Conservation (phyloP, 2,113 vertebrate genomes). For the Thalassarche chlororhynchos region DNA sequence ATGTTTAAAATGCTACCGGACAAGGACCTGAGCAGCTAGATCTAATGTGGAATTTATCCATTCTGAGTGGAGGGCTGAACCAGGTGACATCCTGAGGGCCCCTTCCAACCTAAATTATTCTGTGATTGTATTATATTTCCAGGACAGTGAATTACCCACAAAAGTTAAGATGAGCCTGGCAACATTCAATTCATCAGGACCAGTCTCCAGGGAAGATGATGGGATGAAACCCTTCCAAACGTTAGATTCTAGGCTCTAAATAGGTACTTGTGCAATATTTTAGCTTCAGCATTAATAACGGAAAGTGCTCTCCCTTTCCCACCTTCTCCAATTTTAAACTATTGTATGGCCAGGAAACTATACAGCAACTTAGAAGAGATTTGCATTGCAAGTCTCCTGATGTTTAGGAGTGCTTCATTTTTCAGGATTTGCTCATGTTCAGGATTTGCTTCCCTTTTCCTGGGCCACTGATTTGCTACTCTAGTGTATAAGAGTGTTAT, state of each 20-base stretch:
- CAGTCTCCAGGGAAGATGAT: neutral
- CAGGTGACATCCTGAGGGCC: neutral
- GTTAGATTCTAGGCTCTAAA: neutral
- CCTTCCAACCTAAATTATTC: neutral
- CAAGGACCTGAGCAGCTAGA: neutral
- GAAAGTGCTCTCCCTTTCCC: neutral
- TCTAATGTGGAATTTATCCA: neutral
- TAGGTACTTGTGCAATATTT: neutral
- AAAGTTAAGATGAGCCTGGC: neutral
- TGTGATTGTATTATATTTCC: neutral
- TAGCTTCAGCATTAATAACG: neutral
- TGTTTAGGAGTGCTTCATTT: neutral
- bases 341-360: accelerated
- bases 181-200: neutral
- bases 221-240: neutral
- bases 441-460: neutral
- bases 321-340: neutral
- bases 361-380: neutral
- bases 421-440: neutral
- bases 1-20: neutral
- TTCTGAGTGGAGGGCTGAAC: neutral
- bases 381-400: neutral
- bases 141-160: neutral
- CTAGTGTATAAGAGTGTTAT: neutral
- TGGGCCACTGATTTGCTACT: neutral